Evolutionary conservation across 2,888 invertebrate species (phyloP).

Genomic region (Holacanthella duospinosa): DNA sequence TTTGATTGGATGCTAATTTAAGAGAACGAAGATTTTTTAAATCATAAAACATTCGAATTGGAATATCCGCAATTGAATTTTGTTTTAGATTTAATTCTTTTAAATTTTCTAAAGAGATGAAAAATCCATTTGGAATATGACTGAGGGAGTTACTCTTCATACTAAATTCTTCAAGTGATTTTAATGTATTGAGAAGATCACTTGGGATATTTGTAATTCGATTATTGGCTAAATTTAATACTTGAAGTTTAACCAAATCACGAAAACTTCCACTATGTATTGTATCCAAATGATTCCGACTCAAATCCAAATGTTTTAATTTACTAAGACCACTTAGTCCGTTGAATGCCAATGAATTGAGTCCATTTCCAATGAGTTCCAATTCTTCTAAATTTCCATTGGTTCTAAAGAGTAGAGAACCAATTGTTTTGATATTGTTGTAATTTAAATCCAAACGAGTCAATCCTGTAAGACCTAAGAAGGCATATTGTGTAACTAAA

Average conservation of each 20-base stretch:
- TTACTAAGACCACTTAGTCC: slow-evolving; percentile 61
- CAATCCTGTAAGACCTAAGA: slow-evolving; percentile 36
- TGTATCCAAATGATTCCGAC: slow-evolving; percentile 58
- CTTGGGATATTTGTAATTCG: slow-evolving; percentile 32
- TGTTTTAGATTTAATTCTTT: slow-evolving; percentile 33
- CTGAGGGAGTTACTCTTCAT: slow-evolving; percentile 37
- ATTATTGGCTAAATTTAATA: slow-evolving; percentile 58
- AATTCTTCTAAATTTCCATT: slow-evolving; percentile 42
- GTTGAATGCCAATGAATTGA: slow-evolving; percentile 59
- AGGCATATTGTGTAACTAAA: slow-evolving; percentile 40
- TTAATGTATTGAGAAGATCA: slow-evolving; percentile 27
- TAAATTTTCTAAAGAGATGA: slow-evolving; percentile 23
- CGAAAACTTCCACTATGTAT: slow-evolving; percentile 67
- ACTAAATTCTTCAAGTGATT: slow-evolving; percentile 31
- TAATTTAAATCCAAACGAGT: slow-evolving; percentile 36
- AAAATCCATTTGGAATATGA: slow-evolving; percentile 29
- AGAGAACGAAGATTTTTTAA: slow-evolving; percentile 40
- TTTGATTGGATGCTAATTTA: slow-evolving; percentile 60
- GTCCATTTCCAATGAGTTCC: slow-evolving; percentile 63
- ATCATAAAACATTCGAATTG: slow-evolving; percentile 24
- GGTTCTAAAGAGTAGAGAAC: slow-evolving; percentile 26
- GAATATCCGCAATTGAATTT: slow-evolving; percentile 29
- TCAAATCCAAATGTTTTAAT: slow-evolving; percentile 64
- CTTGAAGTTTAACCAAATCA: slow-evolving; percentile 62
- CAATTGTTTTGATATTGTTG: slow-evolving; percentile 36